These are phyloP conservation scores for Drosophila pseudoananassae DNA, from an alignment of 1,140 invertebrate genomes.

Conservation along the genomic window DNA sequence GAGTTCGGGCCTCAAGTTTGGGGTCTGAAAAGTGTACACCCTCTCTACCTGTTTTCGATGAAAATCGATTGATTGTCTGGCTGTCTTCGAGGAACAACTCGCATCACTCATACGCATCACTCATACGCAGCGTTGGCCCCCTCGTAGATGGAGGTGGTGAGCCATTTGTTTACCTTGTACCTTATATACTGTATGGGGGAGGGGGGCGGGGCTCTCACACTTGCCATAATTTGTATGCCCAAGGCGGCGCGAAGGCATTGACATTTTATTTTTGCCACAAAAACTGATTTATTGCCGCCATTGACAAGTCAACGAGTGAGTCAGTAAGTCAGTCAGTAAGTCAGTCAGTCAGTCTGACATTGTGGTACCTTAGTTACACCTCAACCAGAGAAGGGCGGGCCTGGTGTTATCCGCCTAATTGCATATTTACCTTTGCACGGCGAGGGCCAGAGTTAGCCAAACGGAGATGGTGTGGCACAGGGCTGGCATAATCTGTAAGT, in stretches of 20 bases:
- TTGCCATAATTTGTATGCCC: constrained; percentile 35
- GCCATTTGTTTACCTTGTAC: constrained; percentile 12
- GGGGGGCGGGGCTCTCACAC: too few relatives aligned
- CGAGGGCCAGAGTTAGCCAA: constrained; percentile 94
- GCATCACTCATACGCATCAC: constrained; percentile 53
- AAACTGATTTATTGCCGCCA: constrained; percentile 69
- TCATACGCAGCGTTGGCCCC: constrained; percentile 56
- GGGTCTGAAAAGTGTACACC: too few relatives aligned
- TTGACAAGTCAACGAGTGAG: constrained; percentile 64
- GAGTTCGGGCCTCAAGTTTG: background rate
- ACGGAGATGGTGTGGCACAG: constrained; percentile 97
- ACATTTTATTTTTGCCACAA: constrained; percentile 53
- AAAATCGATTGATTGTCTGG: constrained; percentile 34
- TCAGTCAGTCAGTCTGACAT: constrained; percentile 3
- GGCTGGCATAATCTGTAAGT: constrained; percentile 88
- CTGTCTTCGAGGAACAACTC: constrained; percentile 16
- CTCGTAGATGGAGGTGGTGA: background rate
- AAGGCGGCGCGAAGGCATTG: constrained; percentile 37
- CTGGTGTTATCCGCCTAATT: constrained; percentile 47
- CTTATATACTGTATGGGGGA: too few relatives aligned
- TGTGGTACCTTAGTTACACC: constrained; percentile 9
- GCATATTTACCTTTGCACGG: constrained; percentile 89
- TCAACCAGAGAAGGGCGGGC: constrained; percentile 3
- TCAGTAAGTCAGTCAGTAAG: constrained; percentile 20
- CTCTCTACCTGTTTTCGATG: background rate